Evolutionary conservation across 2,888 invertebrate species (phyloP).

Genomic region (Microchrysa polita): DNA sequence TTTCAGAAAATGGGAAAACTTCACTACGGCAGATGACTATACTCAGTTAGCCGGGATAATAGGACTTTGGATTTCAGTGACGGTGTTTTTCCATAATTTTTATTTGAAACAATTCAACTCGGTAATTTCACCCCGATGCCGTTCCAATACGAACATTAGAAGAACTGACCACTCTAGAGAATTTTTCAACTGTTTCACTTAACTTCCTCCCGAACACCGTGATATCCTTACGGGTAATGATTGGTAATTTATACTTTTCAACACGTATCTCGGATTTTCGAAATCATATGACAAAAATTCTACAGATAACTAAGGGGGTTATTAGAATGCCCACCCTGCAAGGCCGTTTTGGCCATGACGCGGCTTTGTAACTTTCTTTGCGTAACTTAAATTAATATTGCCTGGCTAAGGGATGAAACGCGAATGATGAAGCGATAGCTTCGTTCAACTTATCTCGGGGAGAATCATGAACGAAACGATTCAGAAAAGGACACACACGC

Average conservation of each 20-base stretch:
- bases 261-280: neutral
- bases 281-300: conserved; percentile 43
- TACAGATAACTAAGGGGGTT: conserved; percentile 51
- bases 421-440: conserved; percentile 54
- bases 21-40: neutral
- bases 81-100: conserved; percentile 2
- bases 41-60: neutral
- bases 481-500: conserved; percentile 17
- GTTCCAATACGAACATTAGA: neutral
- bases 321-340: conserved; percentile 53
- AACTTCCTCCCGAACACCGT: neutral
- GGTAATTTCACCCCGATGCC: conserved; percentile 9
- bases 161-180: conserved; percentile 1
- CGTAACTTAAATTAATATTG: conserved; percentile 52
- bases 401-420: conserved; percentile 56
- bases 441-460: conserved; percentile 47
- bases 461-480: conserved; percentile 34
- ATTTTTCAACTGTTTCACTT: conserved; percentile 19
- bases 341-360: conserved; percentile 55
- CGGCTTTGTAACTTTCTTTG: conserved; percentile 53
- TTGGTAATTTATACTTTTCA: neutral
- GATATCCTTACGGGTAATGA: neutral
- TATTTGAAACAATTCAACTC: conserved; percentile 14
- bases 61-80: conserved; percentile 5
- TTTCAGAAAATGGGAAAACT: neutral